A percentile compares a stretch with the other conserved stretches of the same genome.
Evolutionary conservation across 2,888 invertebrate species (phyloP).

Genomic region (Drosophila neonasuta): DNA sequence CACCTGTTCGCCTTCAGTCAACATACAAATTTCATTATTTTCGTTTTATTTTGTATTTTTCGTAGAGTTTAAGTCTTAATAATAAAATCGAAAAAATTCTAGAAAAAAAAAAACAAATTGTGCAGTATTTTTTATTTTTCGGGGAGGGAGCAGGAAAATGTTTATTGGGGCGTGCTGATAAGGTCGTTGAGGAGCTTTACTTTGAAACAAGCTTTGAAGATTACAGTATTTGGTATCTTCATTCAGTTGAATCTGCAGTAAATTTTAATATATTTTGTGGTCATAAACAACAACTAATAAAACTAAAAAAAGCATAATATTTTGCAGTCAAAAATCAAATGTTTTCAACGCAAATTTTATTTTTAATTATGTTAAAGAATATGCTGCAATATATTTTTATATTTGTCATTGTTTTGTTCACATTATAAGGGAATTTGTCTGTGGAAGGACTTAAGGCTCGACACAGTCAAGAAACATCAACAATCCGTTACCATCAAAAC

Average conservation of each 20-base stretch:
- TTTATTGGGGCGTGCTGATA: conserved; percentile 61
- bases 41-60: conserved; percentile 47
- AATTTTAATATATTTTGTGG: neutral
- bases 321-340: neutral
- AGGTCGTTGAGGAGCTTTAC: conserved; percentile 44
- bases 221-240: conserved; percentile 5
- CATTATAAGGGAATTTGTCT: conserved; percentile 14
- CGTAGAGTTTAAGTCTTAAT: neutral
- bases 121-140: conserved; percentile 25
- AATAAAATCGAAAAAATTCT: conserved; percentile 47
- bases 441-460: conserved; percentile 17
- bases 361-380: neutral
- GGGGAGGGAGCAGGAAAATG: neutral
- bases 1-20: conserved; percentile 32
- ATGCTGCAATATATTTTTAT: neutral
- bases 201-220: neutral
- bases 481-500: conserved; percentile 38
- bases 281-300: neutral
- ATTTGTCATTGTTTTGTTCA: neutral
- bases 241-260: neutral
- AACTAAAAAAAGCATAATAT: neutral
- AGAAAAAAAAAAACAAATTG: conserved; percentile 43
- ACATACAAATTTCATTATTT: conserved; percentile 21
- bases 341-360: neutral
- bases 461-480: conserved; percentile 19